A percentile compares a stretch with the other conserved stretches of the same genome.
Conservation (phyloP, 2,888 invertebrate genomes). For the Ernsta delagoae region DNA sequence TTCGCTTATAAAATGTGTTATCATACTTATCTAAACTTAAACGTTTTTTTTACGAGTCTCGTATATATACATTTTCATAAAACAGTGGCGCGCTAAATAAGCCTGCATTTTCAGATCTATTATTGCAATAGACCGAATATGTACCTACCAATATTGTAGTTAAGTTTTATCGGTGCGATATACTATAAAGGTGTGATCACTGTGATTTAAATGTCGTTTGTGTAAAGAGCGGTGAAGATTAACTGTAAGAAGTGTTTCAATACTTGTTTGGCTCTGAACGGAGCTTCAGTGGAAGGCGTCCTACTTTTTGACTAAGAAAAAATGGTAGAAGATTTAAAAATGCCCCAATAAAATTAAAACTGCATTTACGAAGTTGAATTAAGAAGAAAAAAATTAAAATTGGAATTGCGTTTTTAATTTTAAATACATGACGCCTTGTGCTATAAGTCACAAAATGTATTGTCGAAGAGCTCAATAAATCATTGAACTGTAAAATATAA, state of each 20-base stretch:
- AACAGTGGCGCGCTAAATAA: no score
- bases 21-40: no score
- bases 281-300: constrained; percentile 17
- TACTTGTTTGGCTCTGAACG: constrained; percentile 5
- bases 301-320: not conserved
- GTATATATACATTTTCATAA: no score
- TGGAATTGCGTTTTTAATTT: not conserved
- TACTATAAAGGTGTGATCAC: constrained; percentile 54
- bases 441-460: constrained; percentile 29
- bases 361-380: no score
- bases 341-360: not conserved
- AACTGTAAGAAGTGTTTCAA: constrained; percentile 41
- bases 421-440: constrained; percentile 19
- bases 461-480: constrained; percentile 40
- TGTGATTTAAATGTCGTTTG: constrained; percentile 72
- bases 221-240: constrained; percentile 48
- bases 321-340: not conserved
- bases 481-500: constrained; percentile 37
- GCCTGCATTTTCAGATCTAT: no score
- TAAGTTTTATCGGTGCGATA: constrained; percentile 45
- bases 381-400: not conserved
- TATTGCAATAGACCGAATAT: no score
- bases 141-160: constrained; percentile 22
- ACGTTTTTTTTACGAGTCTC: no score
- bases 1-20: no score